These are phyloP conservation scores for Heloderma charlesbogerti DNA, from an alignment of 2,113 vertebrate species.

Conservation along the genomic window DNA sequence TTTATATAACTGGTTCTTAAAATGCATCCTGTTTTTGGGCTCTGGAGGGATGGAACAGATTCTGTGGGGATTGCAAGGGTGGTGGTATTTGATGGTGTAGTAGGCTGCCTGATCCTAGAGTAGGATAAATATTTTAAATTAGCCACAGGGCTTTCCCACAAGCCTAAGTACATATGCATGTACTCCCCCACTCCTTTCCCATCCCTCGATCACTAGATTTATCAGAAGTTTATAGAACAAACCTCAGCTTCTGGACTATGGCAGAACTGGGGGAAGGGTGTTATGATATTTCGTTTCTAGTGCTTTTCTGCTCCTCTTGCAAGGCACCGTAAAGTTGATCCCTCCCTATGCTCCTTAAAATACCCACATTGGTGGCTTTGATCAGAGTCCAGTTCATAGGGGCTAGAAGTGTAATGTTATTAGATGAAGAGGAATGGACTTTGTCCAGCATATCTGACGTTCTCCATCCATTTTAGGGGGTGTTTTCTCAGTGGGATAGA, in stretches of 20 bases:
- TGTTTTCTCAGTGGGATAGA: neutral
- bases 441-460: neutral
- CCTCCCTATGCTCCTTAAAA: neutral
- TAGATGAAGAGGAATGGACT: neutral
- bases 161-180: neutral
- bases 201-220: neutral
- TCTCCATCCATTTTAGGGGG: neutral
- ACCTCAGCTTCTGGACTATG: neutral
- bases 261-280: neutral
- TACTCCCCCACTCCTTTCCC: neutral
- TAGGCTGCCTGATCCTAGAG: neutral
- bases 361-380: neutral
- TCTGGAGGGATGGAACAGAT: neutral
- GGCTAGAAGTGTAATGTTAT: neutral
- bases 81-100: neutral
- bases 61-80: neutral
- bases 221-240: neutral
- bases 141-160: neutral
- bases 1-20: neutral
- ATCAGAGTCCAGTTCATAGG: too few species aligned
- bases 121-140: neutral
- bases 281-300: neutral
- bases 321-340: neutral
- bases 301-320: neutral
- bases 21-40: neutral